These are phyloP conservation scores for Macropis europaea DNA, from an alignment of 2,888 invertebrate species.

Conservation along the genomic window DNA sequence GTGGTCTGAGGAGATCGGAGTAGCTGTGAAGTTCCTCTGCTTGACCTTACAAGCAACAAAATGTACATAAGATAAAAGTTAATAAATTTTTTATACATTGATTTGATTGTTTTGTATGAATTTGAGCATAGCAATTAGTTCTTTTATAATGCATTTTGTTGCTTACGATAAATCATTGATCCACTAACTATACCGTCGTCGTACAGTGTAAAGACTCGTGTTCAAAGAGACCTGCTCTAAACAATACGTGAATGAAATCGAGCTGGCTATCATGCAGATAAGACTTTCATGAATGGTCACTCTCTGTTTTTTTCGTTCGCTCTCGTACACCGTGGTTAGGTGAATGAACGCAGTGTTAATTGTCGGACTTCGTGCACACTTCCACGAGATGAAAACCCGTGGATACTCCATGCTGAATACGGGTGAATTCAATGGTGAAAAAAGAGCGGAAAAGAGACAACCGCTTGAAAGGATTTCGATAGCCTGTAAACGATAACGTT, in stretches of 20 bases:
- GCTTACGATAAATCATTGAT: no score
- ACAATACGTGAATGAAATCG: constrained; percentile 2
- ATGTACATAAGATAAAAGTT: no score
- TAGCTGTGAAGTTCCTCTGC: no score
- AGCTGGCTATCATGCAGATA: constrained; percentile 2
- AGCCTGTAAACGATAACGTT: no score
- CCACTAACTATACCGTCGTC: no score
- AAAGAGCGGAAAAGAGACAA: neutral
- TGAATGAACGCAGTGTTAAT: constrained; percentile 62
- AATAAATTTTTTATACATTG: no score
- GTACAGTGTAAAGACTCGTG: no score
- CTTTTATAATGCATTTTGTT: no score
- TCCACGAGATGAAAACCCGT: constrained; percentile 14
- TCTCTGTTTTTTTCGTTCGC: neutral
- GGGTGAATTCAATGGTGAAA: neutral
- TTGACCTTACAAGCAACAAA: no score
- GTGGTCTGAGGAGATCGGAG: no score
- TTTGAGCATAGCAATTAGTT: no score
- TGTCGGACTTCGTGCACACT: constrained; percentile 47
- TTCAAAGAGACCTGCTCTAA: neutral
- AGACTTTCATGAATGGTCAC: constrained; percentile 17
- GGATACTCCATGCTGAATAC: neutral
- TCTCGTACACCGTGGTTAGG: constrained; percentile 14
- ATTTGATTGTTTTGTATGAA: no score
- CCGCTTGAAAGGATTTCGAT: neutral